Evolutionary conservation across 2,113 vertebrate genomes (phyloP).

Genomic region (Ondatra zibethicus): DNA sequence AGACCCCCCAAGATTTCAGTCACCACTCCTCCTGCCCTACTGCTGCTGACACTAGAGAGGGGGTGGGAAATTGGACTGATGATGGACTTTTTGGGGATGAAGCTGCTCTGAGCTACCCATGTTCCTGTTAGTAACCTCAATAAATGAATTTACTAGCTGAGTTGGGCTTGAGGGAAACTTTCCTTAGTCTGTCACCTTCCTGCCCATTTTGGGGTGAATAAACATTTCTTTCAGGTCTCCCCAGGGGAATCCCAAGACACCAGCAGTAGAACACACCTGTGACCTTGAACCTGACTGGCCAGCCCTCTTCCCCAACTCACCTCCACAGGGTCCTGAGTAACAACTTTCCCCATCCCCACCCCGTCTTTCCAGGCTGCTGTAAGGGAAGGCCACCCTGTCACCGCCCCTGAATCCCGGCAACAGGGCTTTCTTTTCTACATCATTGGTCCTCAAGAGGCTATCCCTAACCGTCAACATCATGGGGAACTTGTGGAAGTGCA

Average conservation of each 20-base stretch:
- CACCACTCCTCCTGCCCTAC: background rate
- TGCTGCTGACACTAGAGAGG: background rate
- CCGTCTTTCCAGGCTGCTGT: background rate
- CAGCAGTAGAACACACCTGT: background rate
- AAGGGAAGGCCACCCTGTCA: background rate
- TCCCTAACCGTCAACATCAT: background rate
- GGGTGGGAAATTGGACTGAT: background rate
- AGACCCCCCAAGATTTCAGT: background rate
- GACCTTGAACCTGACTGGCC: background rate
- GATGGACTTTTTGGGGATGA: background rate
- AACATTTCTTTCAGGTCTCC: background rate
- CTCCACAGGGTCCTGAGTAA: background rate
- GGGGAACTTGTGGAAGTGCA: background rate
- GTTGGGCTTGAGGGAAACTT: background rate
- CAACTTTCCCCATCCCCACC: background rate
- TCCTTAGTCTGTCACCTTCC: background rate
- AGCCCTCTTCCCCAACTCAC: background rate
- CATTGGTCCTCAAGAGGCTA: background rate
- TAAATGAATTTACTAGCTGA: background rate
- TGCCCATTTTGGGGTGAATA: background rate
- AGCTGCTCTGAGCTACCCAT: background rate
- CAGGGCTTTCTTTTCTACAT: background rate
- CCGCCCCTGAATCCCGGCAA: background rate
- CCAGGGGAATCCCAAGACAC: background rate
- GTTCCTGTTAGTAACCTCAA: background rate